Base-by-base conservation (phyloP, 2,113 vertebrate genomes). In the Ifrita kowaldi region DNA sequence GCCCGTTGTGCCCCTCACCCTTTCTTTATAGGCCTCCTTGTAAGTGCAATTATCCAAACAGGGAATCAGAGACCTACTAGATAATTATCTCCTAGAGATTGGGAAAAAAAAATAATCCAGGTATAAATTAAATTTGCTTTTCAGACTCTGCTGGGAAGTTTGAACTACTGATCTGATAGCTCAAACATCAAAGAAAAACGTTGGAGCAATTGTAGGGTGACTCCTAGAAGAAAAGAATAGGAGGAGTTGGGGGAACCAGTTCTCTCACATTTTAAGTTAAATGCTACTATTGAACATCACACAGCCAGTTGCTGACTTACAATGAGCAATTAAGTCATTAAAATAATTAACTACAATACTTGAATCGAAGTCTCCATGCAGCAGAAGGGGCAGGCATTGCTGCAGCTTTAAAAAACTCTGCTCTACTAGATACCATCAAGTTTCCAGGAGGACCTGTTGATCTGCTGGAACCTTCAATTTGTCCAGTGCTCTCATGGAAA, bases 121-220 rank as follows among this genome's bases (percentile, higher is more conserved):
- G 30, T 91, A 83, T 63, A 90, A 94, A 83, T 91, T 83, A 92
- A 88, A 80, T 93, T 86, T 88, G 68, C 60, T 84, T 90, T 84
- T 83, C 79, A 68, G 64, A 88, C 39, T 26, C 64, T 88, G 30
- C 64, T 86, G 85, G 64, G 56, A 93, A 71, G 39, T 49, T 63
- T 56, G 71, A 94, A 70, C 55, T 89, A 62, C 55, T 5, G 9
- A 46, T 76, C 50, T 57, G 55, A 62, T 67, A 57, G 47, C 39
- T 93, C 85, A 90, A 64, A 64, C 16, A 65, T 55, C 2, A 32
- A 92, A 86, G 82, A 19, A 81, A 88, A 94, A 74, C 41, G 65
- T 6, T 39, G 27, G 59, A 88, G 46, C 50, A 57, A 79, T 44
- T 73, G 56, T 59, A 88, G 68, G 20, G 18, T 70, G 63, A 83